Percentiles rank a stretch among this genome's conserved stretches.
phyloP scores from a whole-genome alignment of 1,140 invertebrate genomes.

The Tetragonula clypearis region DNA sequence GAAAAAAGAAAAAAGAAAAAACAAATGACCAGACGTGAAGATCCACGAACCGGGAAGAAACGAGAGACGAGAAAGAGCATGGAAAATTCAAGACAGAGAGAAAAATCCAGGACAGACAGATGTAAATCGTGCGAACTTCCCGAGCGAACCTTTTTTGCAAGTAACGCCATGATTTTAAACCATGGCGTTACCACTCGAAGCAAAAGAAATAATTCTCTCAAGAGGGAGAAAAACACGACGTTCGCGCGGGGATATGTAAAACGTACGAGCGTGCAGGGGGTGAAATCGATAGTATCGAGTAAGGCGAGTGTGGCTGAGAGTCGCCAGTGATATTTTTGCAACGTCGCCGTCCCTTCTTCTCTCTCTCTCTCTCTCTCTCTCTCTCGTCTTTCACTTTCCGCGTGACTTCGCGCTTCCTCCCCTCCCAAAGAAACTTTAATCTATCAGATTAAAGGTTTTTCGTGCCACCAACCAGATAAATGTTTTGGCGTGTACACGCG shows the following conservation, averaged over 20 bases:
- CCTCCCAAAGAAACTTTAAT: conserved; percentile 55
- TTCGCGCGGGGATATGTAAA: conserved; percentile 43
- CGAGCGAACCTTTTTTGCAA: conserved; percentile 2
- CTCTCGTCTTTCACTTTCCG: conserved; percentile 41
- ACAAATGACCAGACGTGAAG: background rate
- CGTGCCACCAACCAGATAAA: conserved; percentile 27
- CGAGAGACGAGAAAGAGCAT: too few relatives aligned
- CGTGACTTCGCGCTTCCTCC: conserved; percentile 45
- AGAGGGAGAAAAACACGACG: conserved; percentile 40
- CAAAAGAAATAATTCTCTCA: conserved; percentile 50
- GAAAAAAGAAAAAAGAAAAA: background rate
- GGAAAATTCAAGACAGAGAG: background rate
- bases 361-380: background rate
- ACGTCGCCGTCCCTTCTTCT: conserved; percentile 16
- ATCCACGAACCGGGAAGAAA: too few relatives aligned
- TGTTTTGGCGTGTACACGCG: background rate
- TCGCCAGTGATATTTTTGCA: conserved; percentile 59
- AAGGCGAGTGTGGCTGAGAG: conserved; percentile 39
- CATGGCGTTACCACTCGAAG: conserved; percentile 1
- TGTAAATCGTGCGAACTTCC: conserved; percentile 17
- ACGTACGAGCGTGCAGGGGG: conserved; percentile 33
- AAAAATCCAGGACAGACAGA: background rate
- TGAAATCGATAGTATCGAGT: conserved; percentile 47
- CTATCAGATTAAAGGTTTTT: conserved; percentile 59
- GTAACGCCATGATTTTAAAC: conserved; percentile 18